Conservation (phyloP, 1,140 invertebrate species). For the Steinernema feltiae region DNA sequence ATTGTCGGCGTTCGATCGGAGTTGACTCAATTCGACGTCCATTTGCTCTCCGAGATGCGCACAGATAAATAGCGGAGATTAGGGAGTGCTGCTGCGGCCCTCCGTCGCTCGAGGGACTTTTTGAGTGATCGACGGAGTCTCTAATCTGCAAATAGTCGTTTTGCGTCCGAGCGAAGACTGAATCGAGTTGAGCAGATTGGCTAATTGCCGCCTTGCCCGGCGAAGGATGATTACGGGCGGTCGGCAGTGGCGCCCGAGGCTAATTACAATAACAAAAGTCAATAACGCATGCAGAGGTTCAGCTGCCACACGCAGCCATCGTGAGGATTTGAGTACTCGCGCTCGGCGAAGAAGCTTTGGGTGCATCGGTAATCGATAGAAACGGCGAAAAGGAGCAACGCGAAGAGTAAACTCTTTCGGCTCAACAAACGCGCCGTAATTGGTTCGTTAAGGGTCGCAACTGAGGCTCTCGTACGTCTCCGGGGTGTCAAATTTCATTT, state of each 20-base stretch:
- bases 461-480: background rate
- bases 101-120: slow-evolving; percentile 3
- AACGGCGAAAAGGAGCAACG: background rate
- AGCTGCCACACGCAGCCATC: too few relatives aligned
- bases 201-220: background rate
- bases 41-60: background rate
- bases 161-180: background rate
- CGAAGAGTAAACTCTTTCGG: background rate
- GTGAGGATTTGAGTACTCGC: too few relatives aligned
- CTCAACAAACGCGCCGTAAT: background rate
- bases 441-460: background rate
- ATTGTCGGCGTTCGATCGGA: slow-evolving; percentile 48
- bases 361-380: background rate
- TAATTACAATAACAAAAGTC: background rate
- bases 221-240: background rate
- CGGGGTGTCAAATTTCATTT: background rate
- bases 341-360: background rate
- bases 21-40: slow-evolving; percentile 38
- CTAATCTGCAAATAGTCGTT: slow-evolving; percentile 18
- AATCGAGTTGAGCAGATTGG: background rate
- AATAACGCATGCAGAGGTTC: background rate
- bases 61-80: background rate
- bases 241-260: background rate
- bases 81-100: slow-evolving; percentile 3
- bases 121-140: slow-evolving; percentile 3